phyloP scores from a whole-genome alignment of 1,140 invertebrate species.

The Pachypsylla venusta region DNA sequence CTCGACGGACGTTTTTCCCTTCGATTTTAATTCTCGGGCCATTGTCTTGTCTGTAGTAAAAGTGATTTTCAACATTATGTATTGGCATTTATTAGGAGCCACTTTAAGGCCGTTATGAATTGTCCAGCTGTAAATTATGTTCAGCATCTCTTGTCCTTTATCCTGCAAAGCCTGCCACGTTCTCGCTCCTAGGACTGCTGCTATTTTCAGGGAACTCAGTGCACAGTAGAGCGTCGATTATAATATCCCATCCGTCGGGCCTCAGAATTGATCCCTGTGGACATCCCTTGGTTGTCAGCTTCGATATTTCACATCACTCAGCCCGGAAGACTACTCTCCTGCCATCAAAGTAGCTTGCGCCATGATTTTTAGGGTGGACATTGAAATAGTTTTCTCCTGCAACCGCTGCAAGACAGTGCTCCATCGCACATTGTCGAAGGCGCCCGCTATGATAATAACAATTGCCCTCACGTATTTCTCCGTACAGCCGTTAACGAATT shows the following conservation, averaged over 20 bases:
- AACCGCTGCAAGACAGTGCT: neutral
- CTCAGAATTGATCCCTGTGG: neutral
- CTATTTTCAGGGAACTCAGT: neutral
- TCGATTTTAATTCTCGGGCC: too few relatives aligned
- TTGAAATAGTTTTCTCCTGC: neutral
- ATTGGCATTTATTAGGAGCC: too few relatives aligned
- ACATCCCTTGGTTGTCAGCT: neutral
- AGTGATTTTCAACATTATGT: too few relatives aligned
- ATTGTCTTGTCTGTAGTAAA: neutral
- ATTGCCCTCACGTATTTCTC: neutral
- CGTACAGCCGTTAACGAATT: neutral
- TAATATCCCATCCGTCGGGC: neutral
- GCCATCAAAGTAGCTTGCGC: neutral
- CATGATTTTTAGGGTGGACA: neutral
- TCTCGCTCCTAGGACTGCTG: neutral
- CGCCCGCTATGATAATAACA: neutral
- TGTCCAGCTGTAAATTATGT: too few relatives aligned
- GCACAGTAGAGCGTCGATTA: neutral
- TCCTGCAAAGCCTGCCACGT: neutral
- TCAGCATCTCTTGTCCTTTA: too few relatives aligned
- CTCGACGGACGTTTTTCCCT: too few relatives aligned
- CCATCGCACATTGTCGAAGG: conserved; percentile 2
- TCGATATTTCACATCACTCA: neutral
- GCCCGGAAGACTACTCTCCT: neutral
- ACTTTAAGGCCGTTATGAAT: too few relatives aligned